Percentiles rank a stretch among this genome's conserved stretches.
These are phyloP conservation scores for Cerastis leucographa DNA, from an alignment of 2,888 invertebrate species.

Conservation along the genomic window DNA sequence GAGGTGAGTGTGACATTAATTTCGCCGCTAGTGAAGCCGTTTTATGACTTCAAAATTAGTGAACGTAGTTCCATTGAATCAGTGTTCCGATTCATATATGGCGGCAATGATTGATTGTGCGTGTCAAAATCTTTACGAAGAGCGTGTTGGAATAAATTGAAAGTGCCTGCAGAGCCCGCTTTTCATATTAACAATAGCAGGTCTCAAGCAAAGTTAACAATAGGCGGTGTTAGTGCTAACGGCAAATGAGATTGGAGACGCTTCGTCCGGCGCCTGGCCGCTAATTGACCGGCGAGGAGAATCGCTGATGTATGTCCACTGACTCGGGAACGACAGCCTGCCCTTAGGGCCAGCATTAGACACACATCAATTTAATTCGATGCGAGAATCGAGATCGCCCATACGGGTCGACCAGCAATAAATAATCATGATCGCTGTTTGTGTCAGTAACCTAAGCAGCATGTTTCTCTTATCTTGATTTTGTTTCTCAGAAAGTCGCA, in stretches of 20 bases:
- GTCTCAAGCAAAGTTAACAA: slow-evolving; percentile 72
- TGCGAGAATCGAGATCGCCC: slow-evolving; percentile 76
- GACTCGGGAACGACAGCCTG: slow-evolving; percentile 70
- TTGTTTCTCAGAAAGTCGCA: slow-evolving; percentile 16
- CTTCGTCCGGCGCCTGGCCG: slow-evolving; percentile 72
- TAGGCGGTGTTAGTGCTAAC: slow-evolving; percentile 73
- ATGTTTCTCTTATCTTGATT: slow-evolving; percentile 41
- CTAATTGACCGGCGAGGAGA: slow-evolving; percentile 86
- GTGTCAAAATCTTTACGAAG: slow-evolving; percentile 50
- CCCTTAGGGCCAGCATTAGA: slow-evolving; percentile 79
- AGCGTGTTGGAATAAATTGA: slow-evolving; percentile 62
- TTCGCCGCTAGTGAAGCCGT: slow-evolving; percentile 70
- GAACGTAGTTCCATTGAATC: slow-evolving; percentile 45
- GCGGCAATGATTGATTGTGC: slow-evolving; percentile 54
- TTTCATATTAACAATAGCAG: slow-evolving; percentile 72
- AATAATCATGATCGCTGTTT: slow-evolving; percentile 33
- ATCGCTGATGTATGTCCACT: slow-evolving; percentile 85
- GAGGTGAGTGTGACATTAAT: slow-evolving; percentile 80
- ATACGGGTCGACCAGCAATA: slow-evolving; percentile 56
- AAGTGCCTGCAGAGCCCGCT: slow-evolving; percentile 58
- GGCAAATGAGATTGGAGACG: slow-evolving; percentile 76
- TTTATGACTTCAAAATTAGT: slow-evolving; percentile 64
- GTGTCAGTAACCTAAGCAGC: slow-evolving; percentile 21
- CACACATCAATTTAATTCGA: slow-evolving; percentile 79
- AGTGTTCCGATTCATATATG: slow-evolving; percentile 32